phyloP scores from a whole-genome alignment of 2,797 vertebrate genomes.

The Caiman crocodilus region DNA sequence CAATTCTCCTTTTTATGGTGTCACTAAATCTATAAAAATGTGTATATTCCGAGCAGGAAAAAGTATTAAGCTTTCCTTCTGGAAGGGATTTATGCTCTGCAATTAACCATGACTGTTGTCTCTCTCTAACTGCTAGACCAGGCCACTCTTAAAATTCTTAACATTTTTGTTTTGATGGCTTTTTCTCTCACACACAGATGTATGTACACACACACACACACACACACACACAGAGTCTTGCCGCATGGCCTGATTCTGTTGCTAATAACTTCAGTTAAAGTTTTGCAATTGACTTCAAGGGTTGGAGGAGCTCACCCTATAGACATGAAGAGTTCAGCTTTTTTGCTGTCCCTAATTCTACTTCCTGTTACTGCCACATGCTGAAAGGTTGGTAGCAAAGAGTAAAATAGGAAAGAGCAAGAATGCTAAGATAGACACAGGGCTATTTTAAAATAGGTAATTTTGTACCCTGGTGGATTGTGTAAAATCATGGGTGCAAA shows the following conservation, averaged over 20 bases:
- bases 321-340: not conserved
- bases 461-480: not conserved
- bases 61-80: slow-evolving; percentile 48
- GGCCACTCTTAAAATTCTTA: not conserved
- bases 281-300: not conserved
- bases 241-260: accelerated
- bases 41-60: slow-evolving; percentile 65
- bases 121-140: slow-evolving; percentile 33
- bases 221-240: not conserved
- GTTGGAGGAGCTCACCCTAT: not conserved
- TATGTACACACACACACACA: not conserved
- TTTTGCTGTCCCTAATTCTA: accelerated
- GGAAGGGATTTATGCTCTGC: slow-evolving; percentile 63
- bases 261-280: not conserved
- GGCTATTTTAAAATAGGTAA: not conserved
- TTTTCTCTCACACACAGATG: not conserved
- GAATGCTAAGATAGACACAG: not conserved
- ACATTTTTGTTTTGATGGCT: not conserved
- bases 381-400: not conserved
- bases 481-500: not conserved
- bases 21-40: slow-evolving; percentile 75
- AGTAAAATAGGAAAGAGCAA: not conserved
- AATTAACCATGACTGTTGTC: slow-evolving; percentile 64
- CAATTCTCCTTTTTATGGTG: slow-evolving; percentile 49
- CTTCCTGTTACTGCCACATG: not conserved